Percentiles rank a stretch among this genome's conserved stretches.
These are phyloP conservation scores for Cyrtorhinus lividipennis DNA, from an alignment of 1,140 invertebrate species.

Conservation along the genomic window DNA sequence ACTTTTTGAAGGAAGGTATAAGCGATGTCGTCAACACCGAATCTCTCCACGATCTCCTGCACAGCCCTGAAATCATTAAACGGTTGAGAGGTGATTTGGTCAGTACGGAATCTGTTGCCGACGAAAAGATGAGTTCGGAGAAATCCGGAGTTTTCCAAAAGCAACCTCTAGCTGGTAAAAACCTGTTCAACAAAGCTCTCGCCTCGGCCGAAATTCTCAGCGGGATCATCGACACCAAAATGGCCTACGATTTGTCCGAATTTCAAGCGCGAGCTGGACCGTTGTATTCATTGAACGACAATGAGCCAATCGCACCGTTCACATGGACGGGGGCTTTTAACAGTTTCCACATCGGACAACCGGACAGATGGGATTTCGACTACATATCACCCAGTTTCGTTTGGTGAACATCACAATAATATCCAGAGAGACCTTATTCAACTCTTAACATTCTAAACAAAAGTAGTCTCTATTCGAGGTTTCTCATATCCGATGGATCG, in stretches of 20 bases:
- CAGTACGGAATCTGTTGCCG: constrained; percentile 19
- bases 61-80: background rate
- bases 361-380: background rate
- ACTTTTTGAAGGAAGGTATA: constrained; percentile 44
- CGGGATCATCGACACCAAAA: constrained; percentile 25
- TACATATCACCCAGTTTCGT: background rate
- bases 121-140: constrained; percentile 35
- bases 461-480: too few species aligned
- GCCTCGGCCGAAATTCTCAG: background rate
- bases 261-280: constrained; percentile 24
- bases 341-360: background rate
- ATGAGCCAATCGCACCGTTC: constrained; percentile 36
- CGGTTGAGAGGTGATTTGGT: background rate
- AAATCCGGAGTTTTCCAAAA: background rate
- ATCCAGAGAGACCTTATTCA: too few species aligned
- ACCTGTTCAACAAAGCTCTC: background rate
- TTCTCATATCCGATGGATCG: too few species aligned
- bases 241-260: constrained; percentile 15
- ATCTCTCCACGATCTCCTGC: background rate
- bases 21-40: constrained; percentile 40
- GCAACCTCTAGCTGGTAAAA: background rate
- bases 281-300: constrained; percentile 24
- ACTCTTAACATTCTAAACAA: too few species aligned
- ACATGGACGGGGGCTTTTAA: constrained; percentile 44
- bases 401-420: background rate